phyloP scores from a whole-genome alignment of 2,797 vertebrate species.

The Gymnoscopelus braueri region DNA sequence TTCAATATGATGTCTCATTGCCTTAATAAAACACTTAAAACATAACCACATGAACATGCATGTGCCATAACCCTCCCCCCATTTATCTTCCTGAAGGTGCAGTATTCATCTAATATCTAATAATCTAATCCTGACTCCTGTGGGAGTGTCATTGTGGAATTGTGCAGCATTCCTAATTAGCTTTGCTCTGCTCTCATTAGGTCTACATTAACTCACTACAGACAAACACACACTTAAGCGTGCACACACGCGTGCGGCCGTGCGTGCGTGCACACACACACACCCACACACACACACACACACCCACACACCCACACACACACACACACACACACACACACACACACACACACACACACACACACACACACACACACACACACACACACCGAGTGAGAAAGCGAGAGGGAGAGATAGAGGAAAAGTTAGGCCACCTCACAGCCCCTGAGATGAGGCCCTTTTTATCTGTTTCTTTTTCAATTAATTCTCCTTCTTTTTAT shows the following conservation, averaged over 20 bases:
- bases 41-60: constrained; percentile 14
- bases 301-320: constrained; percentile 45
- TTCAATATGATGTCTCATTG: background rate
- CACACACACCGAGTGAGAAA: constrained; percentile 26
- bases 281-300: constrained; percentile 34
- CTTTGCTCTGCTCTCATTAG: constrained; percentile 76
- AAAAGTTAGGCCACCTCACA: constrained; percentile 42
- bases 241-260: constrained; percentile 44
- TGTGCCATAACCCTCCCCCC: background rate
- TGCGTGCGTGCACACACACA: constrained; percentile 30
- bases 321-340: constrained; percentile 6
- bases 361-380: background rate
- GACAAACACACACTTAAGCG: background rate
- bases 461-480: constrained; percentile 64
- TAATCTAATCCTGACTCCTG: constrained; percentile 39
- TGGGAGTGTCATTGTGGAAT: constrained; percentile 41
- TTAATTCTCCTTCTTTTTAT: constrained; percentile 63
- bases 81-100: constrained; percentile 27
- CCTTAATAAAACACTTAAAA: constrained; percentile 35
- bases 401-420: background rate
- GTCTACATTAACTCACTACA: constrained; percentile 55
- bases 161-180: constrained; percentile 70
- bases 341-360: constrained; percentile 44
- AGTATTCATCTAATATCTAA: constrained; percentile 7
- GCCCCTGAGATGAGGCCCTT: constrained; percentile 66